Evolutionary conservation across 2,888 invertebrate genomes (phyloP).

Genomic region (Steromphala cineraria): DNA sequence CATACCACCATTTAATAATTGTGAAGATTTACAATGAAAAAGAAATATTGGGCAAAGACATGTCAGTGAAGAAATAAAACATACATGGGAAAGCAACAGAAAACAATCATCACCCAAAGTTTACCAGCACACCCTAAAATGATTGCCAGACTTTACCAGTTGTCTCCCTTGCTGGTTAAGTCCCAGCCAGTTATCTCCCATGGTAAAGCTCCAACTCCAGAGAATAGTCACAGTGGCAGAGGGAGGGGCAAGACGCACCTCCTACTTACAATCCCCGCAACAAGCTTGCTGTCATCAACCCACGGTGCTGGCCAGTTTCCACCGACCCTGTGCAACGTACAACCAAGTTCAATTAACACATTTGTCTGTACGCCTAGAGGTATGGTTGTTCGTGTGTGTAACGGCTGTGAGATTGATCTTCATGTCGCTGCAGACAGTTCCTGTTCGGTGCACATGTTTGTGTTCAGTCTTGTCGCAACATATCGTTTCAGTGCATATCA

Average conservation of each 20-base stretch:
- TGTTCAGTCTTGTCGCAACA: neutral
- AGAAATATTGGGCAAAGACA: no score
- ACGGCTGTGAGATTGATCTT: neutral
- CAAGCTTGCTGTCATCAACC: neutral
- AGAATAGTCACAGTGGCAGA: no score
- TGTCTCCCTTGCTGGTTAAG: neutral
- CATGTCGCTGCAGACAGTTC: neutral
- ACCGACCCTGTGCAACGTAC: conserved; percentile 25
- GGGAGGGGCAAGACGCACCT: neutral
- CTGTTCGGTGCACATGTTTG: neutral
- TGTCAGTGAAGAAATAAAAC: neutral
- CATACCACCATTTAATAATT: no score
- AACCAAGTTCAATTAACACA: conserved; percentile 9
- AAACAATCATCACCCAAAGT: neutral
- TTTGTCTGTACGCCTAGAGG: conserved; percentile 6
- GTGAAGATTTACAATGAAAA: no score
- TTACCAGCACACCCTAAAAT: neutral
- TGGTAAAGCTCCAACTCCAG: no score
- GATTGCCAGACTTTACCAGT: conserved; percentile 4
- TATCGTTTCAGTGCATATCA: no score
- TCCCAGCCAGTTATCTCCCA: neutral
- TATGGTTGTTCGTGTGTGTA: neutral
- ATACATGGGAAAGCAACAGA: neutral
- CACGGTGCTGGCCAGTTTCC: conserved; percentile 3
- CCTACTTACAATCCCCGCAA: conserved; percentile 14